Conservation (phyloP, 2,113 vertebrate genomes). For the Holacanthus passer region DNA sequence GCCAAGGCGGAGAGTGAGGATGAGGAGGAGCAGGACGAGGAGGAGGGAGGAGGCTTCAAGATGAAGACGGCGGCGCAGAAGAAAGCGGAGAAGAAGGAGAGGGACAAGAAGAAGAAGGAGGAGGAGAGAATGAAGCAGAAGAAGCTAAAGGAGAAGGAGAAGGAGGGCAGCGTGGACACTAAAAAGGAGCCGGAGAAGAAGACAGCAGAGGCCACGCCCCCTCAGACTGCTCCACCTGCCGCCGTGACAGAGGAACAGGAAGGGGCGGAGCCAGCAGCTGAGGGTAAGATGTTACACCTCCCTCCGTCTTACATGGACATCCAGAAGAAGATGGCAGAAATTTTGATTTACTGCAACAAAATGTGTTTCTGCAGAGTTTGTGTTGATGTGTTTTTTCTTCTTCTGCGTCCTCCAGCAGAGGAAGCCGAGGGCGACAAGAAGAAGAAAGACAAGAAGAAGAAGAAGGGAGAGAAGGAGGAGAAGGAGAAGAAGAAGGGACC, state of each 20-base stretch:
- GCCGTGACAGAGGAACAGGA: slow-evolving; percentile 83
- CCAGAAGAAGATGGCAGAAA: too few relatives aligned
- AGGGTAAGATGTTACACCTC: slow-evolving; percentile 81
- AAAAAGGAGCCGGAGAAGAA: slow-evolving; percentile 66
- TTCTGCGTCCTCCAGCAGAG: slow-evolving; percentile 55
- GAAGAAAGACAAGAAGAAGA: slow-evolving; percentile 98
- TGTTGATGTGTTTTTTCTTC: not conserved
- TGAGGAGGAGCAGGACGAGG: slow-evolving; percentile 85
- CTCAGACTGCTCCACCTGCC: slow-evolving; percentile 29
- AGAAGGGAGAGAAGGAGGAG: slow-evolving; percentile 87
- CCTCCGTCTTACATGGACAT: too few relatives aligned
- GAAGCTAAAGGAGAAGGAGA: slow-evolving; percentile 84
- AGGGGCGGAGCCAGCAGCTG: slow-evolving; percentile 81
- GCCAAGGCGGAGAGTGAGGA: slow-evolving; percentile 82
- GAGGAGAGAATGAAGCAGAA: slow-evolving; percentile 83
- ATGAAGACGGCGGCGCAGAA: slow-evolving; percentile 98
- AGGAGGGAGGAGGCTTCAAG: slow-evolving; percentile 87
- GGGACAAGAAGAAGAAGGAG: slow-evolving; percentile 95
- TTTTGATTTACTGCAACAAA: too few relatives aligned
- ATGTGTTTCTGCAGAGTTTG: too few relatives aligned
- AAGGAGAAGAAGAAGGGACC: slow-evolving; percentile 99
- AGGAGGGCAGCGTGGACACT: slow-evolving; percentile 30
- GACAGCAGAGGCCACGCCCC: slow-evolving; percentile 62
- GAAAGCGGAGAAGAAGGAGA: slow-evolving; percentile 98
- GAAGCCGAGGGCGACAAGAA: slow-evolving; percentile 95